A percentile compares a stretch with the other conserved stretches of the same genome.
phyloP scores from a whole-genome alignment of 2,113 vertebrate species.

The Pelecanoides urinatrix region DNA sequence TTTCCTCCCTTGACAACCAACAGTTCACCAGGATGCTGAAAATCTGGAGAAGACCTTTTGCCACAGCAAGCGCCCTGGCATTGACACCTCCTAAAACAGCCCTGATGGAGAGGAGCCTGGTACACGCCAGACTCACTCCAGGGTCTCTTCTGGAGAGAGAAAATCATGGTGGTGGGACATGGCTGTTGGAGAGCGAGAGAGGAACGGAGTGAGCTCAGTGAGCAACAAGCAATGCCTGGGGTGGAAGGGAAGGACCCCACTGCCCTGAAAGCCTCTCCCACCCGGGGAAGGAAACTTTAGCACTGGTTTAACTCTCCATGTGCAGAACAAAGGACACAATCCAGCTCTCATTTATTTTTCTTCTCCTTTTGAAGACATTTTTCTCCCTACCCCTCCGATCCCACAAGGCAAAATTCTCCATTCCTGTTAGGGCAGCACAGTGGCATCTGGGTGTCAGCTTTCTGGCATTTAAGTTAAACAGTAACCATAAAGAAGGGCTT shows the following conservation, averaged over 20 bases:
- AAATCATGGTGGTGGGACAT: background rate
- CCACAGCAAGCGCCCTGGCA: background rate
- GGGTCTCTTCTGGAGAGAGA: background rate
- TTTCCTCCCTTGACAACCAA: background rate
- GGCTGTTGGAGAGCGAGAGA: background rate
- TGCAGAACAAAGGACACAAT: background rate
- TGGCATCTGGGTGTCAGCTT: background rate
- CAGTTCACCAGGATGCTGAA: background rate
- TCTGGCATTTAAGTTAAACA: background rate
- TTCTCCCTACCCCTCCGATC: background rate
- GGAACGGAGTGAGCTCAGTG: background rate
- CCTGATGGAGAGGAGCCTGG: fast-evolving
- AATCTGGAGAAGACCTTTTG: background rate
- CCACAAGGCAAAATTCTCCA: background rate
- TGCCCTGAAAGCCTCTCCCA: background rate
- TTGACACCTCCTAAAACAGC: background rate
- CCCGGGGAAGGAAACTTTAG: background rate
- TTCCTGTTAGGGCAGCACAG: background rate
- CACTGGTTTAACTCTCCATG: background rate
- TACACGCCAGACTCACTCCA: background rate
- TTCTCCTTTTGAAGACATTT: background rate
- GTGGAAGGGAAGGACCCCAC: background rate
- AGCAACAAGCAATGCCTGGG: background rate
- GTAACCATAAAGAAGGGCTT: background rate
- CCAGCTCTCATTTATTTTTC: background rate